Conservation (phyloP, 2,113 vertebrate species). For the Tangachromis dhanisi region DNA sequence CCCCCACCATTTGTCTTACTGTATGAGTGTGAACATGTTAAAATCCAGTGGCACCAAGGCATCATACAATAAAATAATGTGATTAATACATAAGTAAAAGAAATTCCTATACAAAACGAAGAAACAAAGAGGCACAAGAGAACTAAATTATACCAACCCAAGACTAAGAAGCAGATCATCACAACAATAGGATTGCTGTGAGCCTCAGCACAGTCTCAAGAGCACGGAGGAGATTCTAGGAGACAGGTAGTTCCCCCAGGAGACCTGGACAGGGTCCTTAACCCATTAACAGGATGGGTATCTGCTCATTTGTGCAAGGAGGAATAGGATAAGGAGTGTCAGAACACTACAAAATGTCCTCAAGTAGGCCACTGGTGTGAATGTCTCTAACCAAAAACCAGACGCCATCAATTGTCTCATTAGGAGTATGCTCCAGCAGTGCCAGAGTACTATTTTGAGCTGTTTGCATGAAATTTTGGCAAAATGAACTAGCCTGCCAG, state of each 20-base stretch:
- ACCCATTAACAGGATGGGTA: background rate
- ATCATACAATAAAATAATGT: background rate
- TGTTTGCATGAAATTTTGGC: background rate
- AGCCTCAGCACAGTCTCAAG: background rate
- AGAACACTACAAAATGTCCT: background rate
- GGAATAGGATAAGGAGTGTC: background rate
- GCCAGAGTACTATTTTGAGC: background rate
- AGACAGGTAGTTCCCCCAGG: background rate
- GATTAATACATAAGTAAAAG: background rate
- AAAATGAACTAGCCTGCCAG: background rate
- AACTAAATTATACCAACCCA: background rate
- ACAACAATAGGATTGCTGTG: background rate
- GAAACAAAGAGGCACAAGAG: background rate
- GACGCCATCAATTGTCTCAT: background rate
- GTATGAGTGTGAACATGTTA: background rate
- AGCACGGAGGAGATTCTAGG: background rate
- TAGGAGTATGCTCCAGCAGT: fast-evolving
- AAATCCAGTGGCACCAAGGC: background rate
- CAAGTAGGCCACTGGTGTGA: background rate
- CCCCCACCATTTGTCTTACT: background rate
- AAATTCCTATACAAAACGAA: background rate
- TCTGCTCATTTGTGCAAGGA: background rate
- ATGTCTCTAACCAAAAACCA: background rate
- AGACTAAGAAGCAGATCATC: background rate
- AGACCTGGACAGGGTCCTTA: background rate